These are phyloP conservation scores for Drosophila limbata DNA, from an alignment of 2,888 invertebrate genomes.

Conservation along the genomic window DNA sequence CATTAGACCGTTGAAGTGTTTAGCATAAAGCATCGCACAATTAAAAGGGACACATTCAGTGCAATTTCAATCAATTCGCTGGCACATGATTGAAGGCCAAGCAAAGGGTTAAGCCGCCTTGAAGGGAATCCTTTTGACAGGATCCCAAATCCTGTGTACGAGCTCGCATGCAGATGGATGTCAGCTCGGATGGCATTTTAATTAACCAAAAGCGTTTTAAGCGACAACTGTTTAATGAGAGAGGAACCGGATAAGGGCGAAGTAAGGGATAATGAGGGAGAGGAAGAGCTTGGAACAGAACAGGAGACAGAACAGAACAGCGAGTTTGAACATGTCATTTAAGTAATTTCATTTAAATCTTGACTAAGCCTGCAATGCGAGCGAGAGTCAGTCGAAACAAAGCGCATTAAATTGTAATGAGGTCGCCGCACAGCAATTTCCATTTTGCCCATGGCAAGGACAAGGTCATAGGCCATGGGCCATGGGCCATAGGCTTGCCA, in stretches of 20 bases:
- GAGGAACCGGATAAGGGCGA: neutral
- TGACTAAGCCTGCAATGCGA: constrained; percentile 58
- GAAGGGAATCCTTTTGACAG: neutral
- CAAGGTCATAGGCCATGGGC: constrained; percentile 44
- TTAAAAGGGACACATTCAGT: neutral
- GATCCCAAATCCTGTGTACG: constrained; percentile 22
- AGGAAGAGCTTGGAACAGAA: neutral
- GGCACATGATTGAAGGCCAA: constrained; percentile 17
- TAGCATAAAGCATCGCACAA: neutral
- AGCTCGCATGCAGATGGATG: constrained; percentile 31
- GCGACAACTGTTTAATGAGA: constrained; percentile 30
- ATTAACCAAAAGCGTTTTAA: constrained; percentile 61
- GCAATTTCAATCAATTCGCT: neutral
- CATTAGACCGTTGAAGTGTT: neutral
- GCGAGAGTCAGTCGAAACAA: constrained; percentile 45
- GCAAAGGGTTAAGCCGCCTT: constrained; percentile 12
- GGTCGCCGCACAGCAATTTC: constrained; percentile 56
- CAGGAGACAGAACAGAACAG: constrained; percentile 1
- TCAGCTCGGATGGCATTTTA: constrained; percentile 66
- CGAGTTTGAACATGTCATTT: constrained; percentile 56
- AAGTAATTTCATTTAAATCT: constrained; percentile 72
- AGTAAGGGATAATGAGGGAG: neutral
- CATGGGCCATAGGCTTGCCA: constrained; percentile 43
- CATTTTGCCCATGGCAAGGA: constrained; percentile 42
- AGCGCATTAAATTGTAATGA: constrained; percentile 78